Evolutionary conservation across 2,113 vertebrate genomes (phyloP).

Genomic region (Leucosticte australis): DNA sequence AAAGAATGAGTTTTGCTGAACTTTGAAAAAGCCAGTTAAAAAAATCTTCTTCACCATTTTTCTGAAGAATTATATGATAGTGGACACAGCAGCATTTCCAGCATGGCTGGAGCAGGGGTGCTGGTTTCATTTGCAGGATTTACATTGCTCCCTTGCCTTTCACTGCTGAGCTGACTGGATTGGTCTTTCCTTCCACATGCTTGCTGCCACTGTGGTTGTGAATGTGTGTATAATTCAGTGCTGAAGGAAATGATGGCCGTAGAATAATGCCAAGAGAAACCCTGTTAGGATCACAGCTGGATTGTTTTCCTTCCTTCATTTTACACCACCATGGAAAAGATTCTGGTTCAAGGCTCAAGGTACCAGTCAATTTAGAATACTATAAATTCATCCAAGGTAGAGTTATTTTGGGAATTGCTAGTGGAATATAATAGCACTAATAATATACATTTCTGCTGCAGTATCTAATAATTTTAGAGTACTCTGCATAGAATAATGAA

Average conservation of each 20-base stretch:
- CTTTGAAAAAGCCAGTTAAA: background rate
- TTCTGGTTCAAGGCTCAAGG: background rate
- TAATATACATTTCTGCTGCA: slow-evolving; percentile 5
- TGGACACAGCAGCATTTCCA: background rate
- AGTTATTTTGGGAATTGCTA: slow-evolving; percentile 7
- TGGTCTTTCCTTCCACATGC: background rate
- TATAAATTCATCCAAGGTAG: background rate
- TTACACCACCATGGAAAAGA: background rate
- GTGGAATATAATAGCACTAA: background rate
- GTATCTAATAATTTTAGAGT: background rate
- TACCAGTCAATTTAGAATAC: background rate
- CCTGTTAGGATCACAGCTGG: background rate
- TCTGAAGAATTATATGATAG: background rate
- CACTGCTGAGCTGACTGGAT: background rate
- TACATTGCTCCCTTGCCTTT: background rate
- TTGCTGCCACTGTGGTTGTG: background rate
- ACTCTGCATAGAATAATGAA: slow-evolving; percentile 24
- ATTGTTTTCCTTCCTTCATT: background rate
- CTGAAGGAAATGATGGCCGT: background rate
- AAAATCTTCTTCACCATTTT: background rate
- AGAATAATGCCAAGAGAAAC: background rate
- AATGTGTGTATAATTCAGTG: background rate
- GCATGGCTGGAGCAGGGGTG: background rate
- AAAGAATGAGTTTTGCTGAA: background rate
- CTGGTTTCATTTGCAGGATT: background rate